A percentile compares a stretch with the other conserved stretches of the same genome.
Conservation (phyloP, 2,888 invertebrate species). For the Dryomyza anilis region DNA sequence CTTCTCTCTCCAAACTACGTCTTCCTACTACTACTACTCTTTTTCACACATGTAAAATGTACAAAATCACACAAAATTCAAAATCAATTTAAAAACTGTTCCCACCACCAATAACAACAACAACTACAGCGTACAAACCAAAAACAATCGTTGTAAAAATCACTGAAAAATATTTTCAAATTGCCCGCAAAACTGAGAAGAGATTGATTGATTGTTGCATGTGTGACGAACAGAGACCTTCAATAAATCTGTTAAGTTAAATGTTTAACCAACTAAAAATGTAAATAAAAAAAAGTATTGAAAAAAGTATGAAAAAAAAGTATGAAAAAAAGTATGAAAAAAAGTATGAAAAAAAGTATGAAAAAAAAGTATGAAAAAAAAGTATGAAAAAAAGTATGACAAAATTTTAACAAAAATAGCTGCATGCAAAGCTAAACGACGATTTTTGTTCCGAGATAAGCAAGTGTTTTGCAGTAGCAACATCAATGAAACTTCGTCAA, state of each 20-base stretch:
- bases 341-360: constrained; percentile 11
- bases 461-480: too few species aligned
- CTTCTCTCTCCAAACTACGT: constrained; percentile 46
- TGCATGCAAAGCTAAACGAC: neutral
- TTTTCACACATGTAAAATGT: constrained; percentile 26
- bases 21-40: constrained; percentile 36
- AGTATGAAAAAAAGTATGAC: neutral
- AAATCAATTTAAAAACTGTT: constrained; percentile 22
- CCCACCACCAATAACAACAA: constrained; percentile 17
- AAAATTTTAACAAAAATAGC: neutral
- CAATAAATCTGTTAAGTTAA: neutral
- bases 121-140: constrained; percentile 4
- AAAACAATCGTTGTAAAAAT: too few species aligned
- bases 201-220: neutral
- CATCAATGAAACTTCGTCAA: too few species aligned
- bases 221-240: neutral
- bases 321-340: constrained; percentile 2
- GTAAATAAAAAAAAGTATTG: constrained; percentile 15
- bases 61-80: constrained; percentile 15
- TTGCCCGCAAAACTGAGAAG: too few species aligned
- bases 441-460: neutral
- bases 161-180: constrained; percentile 12
- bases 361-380: neutral
- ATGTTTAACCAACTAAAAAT: neutral
- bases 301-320: neutral